Conservation (phyloP, 2,113 vertebrate genomes). For the Boleophthalmus pectinirostris region DNA sequence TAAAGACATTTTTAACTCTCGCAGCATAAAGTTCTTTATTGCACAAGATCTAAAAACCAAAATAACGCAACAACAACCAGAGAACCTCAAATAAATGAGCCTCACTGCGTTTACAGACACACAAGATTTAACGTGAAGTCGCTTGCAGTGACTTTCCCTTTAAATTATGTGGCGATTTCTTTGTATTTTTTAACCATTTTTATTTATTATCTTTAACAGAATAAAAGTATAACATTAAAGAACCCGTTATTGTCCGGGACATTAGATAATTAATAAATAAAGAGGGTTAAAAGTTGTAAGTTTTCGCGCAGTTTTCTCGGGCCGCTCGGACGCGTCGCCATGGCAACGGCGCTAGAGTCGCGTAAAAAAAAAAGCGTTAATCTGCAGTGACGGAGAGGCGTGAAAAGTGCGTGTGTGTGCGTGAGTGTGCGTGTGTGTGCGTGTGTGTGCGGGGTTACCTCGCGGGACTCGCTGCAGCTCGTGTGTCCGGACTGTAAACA, state of each 20-base stretch:
- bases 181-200: too few relatives aligned
- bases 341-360: background rate
- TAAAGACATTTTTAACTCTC: too few relatives aligned
- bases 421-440: too few relatives aligned
- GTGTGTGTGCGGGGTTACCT: background rate
- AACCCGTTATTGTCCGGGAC: background rate
- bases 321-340: background rate
- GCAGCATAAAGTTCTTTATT: too few relatives aligned
- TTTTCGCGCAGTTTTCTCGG: background rate
- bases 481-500: background rate
- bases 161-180: too few relatives aligned
- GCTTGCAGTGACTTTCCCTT: too few relatives aligned
- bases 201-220: background rate
- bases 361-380: background rate
- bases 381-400: background rate
- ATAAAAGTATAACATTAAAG: background rate
- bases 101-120: too few relatives aligned
- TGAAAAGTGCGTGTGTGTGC: background rate
- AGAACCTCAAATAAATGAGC: too few relatives aligned
- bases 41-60: too few relatives aligned
- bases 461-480: background rate
- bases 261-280: background rate
- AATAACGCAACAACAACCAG: too few relatives aligned
- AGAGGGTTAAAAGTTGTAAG: background rate
- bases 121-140: too few relatives aligned